phyloP scores from a whole-genome alignment of 2,888 invertebrate genomes.

The Aphidoletes aphidimyza region DNA sequence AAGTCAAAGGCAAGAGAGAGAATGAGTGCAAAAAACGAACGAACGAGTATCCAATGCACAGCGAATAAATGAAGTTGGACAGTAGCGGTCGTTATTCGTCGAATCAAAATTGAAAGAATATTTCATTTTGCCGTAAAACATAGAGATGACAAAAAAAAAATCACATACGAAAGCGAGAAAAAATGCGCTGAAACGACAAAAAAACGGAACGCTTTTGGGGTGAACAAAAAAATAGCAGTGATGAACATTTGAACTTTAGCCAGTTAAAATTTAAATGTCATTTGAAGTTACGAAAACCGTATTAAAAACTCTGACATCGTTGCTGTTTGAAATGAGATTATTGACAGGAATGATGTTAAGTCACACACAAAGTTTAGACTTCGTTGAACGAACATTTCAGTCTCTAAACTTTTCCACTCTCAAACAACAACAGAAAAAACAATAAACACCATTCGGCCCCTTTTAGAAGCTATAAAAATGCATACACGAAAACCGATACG shows the following conservation, averaged over 20 bases:
- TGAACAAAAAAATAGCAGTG: neutral
- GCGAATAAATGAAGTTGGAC: slow-evolving; percentile 46
- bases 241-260: slow-evolving; percentile 26
- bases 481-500: neutral
- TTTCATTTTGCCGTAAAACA: slow-evolving; percentile 8
- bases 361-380: neutral
- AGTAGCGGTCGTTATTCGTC: neutral
- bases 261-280: slow-evolving; percentile 36
- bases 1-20: neutral
- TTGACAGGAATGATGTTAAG: slow-evolving; percentile 15
- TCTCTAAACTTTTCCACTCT: neutral
- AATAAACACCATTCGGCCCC: neutral
- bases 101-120: slow-evolving; percentile 46
- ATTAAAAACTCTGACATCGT: neutral
- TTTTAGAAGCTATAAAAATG: slow-evolving; percentile 2
- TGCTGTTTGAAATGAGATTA: neutral
- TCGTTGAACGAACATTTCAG: neutral
- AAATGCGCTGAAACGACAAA: slow-evolving; percentile 23
- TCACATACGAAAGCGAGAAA: neutral
- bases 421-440: too few species aligned
- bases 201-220: neutral
- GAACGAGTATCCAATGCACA: neutral
- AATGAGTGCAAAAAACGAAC: neutral
- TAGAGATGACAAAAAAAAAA: neutral
- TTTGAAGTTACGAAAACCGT: slow-evolving; percentile 15